phyloP scores from a whole-genome alignment of 1,140 invertebrate species.

The Antheraea mylitta region DNA sequence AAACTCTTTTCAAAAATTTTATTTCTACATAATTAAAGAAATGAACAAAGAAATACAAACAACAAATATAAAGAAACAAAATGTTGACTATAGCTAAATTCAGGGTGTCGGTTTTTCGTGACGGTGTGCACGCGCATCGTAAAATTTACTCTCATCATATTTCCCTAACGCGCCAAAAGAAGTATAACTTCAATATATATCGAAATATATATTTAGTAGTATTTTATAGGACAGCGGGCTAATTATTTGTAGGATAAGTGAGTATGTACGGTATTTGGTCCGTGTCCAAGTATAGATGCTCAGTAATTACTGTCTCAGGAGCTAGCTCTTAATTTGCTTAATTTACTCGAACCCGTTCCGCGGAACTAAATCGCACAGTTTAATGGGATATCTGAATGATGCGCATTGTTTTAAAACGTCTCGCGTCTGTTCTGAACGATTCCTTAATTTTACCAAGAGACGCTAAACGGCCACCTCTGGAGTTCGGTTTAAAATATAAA shows the following conservation, averaged over 20 bases:
- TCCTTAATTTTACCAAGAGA: slow-evolving; percentile 27
- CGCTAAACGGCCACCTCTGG: neutral
- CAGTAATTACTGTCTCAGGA: slow-evolving; percentile 68
- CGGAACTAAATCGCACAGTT: slow-evolving; percentile 60
- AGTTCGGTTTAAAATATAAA: slow-evolving; percentile 2
- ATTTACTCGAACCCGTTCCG: slow-evolving; percentile 58
- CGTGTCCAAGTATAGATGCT: slow-evolving; percentile 57
- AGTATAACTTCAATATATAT: too few relatives aligned
- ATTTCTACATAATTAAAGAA: too few relatives aligned
- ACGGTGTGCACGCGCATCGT: too few relatives aligned
- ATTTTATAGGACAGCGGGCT: neutral
- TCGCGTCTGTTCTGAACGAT: slow-evolving; percentile 45
- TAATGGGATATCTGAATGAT: slow-evolving; percentile 68
- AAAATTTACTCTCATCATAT: too few relatives aligned
- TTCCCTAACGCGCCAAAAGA: too few relatives aligned
- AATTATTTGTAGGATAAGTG: slow-evolving; percentile 25
- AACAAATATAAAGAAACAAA: too few relatives aligned
- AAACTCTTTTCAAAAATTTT: too few relatives aligned
- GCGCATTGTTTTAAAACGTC: slow-evolving; percentile 60
- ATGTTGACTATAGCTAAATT: too few relatives aligned
- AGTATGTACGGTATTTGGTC: slow-evolving; percentile 40
- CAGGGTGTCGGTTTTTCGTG: too few relatives aligned
- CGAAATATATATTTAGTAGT: too few relatives aligned
- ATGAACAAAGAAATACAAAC: too few relatives aligned
- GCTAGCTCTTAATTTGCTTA: slow-evolving; percentile 69